Evolutionary conservation across 2,113 vertebrate species (phyloP).

Genomic region (Xenopus borealis): DNA sequence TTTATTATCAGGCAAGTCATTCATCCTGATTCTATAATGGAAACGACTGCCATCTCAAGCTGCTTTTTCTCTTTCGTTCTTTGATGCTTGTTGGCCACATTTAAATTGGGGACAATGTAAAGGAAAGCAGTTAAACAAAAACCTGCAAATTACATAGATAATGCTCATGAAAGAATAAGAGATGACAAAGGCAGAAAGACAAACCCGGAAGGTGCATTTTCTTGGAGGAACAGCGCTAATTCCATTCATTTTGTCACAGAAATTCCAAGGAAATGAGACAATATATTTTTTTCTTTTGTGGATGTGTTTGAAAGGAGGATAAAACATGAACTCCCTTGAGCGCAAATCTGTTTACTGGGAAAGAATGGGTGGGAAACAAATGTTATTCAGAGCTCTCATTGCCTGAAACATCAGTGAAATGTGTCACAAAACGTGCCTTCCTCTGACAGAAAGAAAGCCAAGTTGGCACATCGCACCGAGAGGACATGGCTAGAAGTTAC

Average conservation of each 20-base stretch:
- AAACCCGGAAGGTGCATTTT: background rate
- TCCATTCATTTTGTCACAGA: slow-evolving; percentile 9
- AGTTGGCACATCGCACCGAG: background rate
- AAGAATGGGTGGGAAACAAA: too few species aligned
- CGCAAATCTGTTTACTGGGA: background rate
- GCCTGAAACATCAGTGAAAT: background rate
- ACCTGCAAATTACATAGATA: background rate
- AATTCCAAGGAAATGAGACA: slow-evolving; percentile 17
- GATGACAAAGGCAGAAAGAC: slow-evolving; percentile 11
- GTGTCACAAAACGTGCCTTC: background rate
- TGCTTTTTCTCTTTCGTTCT: slow-evolving; percentile 37
- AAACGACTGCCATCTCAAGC: slow-evolving; percentile 37
- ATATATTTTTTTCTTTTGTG: background rate
- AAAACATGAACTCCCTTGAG: background rate
- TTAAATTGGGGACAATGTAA: background rate
- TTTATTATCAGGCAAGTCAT: slow-evolving; percentile 44
- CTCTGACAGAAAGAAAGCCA: background rate
- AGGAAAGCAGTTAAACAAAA: background rate
- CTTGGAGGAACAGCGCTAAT: slow-evolving; percentile 7
- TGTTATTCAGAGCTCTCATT: too few species aligned
- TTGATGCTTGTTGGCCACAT: slow-evolving; percentile 9
- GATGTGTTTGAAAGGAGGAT: slow-evolving; percentile 7
- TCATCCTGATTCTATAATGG: slow-evolving; percentile 44
- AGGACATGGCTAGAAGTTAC: too few species aligned
- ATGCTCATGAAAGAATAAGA: background rate